Evolutionary conservation across 92 coral and sea anemone species (phyloP).

Genomic region (Meandrina meandrites): DNA sequence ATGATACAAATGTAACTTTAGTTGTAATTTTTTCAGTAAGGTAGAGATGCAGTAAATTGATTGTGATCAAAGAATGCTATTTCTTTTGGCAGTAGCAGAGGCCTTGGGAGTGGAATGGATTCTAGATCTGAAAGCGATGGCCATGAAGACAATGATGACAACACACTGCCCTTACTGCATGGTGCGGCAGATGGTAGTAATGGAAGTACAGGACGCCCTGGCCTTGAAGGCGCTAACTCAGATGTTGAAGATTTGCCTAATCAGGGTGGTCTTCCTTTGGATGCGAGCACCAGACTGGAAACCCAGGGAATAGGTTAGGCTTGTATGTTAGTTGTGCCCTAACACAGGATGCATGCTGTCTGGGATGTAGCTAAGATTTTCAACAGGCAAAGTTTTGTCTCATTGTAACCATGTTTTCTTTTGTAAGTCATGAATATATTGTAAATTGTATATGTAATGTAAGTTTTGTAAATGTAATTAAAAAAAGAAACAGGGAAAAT

Average conservation of each 20-base stretch:
- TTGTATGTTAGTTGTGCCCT: background rate
- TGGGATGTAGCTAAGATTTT: no score
- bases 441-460: no score
- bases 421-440: no score
- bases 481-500: no score
- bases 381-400: no score
- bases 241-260: constrained; percentile 68
- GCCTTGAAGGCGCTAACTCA: constrained; percentile 91
- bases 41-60: no score
- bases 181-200: constrained; percentile 73
- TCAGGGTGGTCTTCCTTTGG: constrained; percentile 37
- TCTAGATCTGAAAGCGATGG: constrained; percentile 73
- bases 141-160: constrained; percentile 43
- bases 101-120: constrained; percentile 92
- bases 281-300: constrained; percentile 32
- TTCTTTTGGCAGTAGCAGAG: constrained; percentile 55
- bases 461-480: no score
- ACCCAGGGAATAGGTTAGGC: constrained; percentile 40
- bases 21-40: background rate
- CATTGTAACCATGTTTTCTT: no score
- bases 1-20: no score
- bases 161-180: constrained; percentile 28
- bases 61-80: no score
- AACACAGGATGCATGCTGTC: background rate
- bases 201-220: constrained; percentile 72